Evolutionary conservation across 2,888 invertebrate genomes (phyloP).

Genomic region (Punctoribates punctum): DNA sequence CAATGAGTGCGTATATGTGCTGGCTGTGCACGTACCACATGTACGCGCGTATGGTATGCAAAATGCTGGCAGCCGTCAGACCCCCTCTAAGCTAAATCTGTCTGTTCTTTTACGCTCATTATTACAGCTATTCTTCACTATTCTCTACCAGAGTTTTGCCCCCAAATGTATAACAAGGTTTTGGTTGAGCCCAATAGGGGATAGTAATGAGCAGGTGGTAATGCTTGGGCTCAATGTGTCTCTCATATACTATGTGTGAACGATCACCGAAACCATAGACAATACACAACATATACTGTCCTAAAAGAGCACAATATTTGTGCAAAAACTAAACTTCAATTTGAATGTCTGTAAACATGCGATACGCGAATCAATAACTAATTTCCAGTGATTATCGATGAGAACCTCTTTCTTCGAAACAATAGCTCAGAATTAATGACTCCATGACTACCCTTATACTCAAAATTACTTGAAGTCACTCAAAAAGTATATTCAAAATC

Average conservation of each 20-base stretch:
- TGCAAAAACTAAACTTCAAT: background rate
- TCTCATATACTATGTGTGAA: background rate
- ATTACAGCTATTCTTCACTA: background rate
- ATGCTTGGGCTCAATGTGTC: constrained; percentile 5
- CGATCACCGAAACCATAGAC: constrained; percentile 14
- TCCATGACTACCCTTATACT: too few species aligned
- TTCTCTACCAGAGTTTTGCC: background rate
- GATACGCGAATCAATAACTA: constrained; percentile 1
- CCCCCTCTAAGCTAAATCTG: background rate
- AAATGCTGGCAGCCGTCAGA: background rate
- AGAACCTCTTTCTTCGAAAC: background rate
- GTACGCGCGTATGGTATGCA: background rate
- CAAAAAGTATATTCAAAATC: too few species aligned
- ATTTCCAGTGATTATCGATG: background rate
- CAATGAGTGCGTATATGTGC: background rate
- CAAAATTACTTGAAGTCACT: too few species aligned
- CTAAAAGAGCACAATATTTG: background rate
- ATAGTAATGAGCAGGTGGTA: constrained; percentile 7
- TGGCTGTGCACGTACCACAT: constrained; percentile 4
- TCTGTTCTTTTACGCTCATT: background rate
- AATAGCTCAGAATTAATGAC: background rate
- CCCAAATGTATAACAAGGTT: background rate
- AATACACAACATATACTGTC: background rate
- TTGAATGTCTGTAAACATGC: constrained; percentile 1
- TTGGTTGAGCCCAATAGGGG: too few species aligned